Evolutionary conservation across 2,113 vertebrate species (phyloP).

Genomic region (Delphinapterus leucas): DNA sequence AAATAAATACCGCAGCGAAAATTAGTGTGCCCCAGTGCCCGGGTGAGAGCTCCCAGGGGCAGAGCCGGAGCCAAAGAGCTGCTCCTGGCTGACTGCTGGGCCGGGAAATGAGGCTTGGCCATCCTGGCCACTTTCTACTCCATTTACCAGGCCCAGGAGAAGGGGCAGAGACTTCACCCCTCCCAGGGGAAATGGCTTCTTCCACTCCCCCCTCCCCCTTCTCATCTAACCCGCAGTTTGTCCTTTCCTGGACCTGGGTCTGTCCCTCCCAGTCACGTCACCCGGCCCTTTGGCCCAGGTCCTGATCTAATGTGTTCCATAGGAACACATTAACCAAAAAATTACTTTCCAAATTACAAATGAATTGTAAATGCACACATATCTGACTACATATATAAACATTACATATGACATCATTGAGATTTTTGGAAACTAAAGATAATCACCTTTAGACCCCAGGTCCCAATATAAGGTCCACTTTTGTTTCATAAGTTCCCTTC

Average conservation of each 20-base stretch:
- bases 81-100: not conserved
- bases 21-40: conserved; percentile 30
- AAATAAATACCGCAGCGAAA: conserved; percentile 63
- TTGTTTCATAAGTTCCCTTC: not conserved
- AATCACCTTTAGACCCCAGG: not conserved
- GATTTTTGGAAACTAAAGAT: not conserved
- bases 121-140: not conserved
- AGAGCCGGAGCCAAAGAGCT: conserved; percentile 10
- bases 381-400: fast-evolving
- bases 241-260: not conserved
- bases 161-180: not conserved
- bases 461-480: not conserved
- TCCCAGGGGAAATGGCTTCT: not conserved
- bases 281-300: not conserved
- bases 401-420: not conserved
- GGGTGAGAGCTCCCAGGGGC: conserved; percentile 32
- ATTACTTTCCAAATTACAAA: not conserved
- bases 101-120: not conserved
- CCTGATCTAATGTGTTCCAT: not conserved
- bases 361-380: not conserved
- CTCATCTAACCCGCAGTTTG: not conserved
- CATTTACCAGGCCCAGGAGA: not conserved
- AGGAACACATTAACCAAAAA: not conserved
- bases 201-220: not conserved
- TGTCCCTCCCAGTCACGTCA: not conserved